These are phyloP conservation scores for Galerucella pusilla DNA, from an alignment of 2,888 invertebrate species.

Conservation along the genomic window DNA sequence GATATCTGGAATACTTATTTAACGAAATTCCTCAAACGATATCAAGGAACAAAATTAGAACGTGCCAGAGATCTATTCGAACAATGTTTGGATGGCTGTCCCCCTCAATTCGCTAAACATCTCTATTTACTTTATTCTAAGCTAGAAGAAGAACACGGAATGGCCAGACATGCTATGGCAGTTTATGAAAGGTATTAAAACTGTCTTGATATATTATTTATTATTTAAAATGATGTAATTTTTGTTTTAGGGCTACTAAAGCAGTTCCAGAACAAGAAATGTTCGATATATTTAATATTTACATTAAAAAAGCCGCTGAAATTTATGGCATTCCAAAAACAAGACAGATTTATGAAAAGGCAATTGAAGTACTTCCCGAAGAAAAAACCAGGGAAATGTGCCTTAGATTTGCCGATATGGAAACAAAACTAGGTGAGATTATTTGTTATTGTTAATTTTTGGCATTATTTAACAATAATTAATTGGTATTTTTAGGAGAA, in stretches of 20 bases:
- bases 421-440: slow-evolving; percentile 92
- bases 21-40: slow-evolving; percentile 94
- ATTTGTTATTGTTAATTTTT: no score
- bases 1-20: slow-evolving; percentile 99
- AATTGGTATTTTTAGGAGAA: slow-evolving; percentile 73
- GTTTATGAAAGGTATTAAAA: slow-evolving; percentile 81
- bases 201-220: neutral
- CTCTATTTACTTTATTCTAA: slow-evolving; percentile 97
- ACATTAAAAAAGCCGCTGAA: slow-evolving; percentile 97
- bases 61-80: slow-evolving; percentile 98
- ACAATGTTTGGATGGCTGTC: slow-evolving; percentile 96
- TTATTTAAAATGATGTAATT: neutral
- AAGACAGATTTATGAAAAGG: slow-evolving; percentile 96
- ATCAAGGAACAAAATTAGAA: slow-evolving; percentile 95
- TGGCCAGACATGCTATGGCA: slow-evolving; percentile 98
- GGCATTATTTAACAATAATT: no score
- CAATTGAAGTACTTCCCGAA: slow-evolving; percentile 93
- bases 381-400: slow-evolving; percentile 96
- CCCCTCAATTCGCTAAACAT: slow-evolving; percentile 94
- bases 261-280: slow-evolving; percentile 94
- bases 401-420: slow-evolving; percentile 95
- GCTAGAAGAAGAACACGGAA: slow-evolving; percentile 97
- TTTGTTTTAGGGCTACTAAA: slow-evolving; percentile 76
- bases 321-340: slow-evolving; percentile 98
- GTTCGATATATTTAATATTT: slow-evolving; percentile 98